Conservation (phyloP, 92 coral and sea anemone species). For the Epizoanthus illoricatus region DNA sequence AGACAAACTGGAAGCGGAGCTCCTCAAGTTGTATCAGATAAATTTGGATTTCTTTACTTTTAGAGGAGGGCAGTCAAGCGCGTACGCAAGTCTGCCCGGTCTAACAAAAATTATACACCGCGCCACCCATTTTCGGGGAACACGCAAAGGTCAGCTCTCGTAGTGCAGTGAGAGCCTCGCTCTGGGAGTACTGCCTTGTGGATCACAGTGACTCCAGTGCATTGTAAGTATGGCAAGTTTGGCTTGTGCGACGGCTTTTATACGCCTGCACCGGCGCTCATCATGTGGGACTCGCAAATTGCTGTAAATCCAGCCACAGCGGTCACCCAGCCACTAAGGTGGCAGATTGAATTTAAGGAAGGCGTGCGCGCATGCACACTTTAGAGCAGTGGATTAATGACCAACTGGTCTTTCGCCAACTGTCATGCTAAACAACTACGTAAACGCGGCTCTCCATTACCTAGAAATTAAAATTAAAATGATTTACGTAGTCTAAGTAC, state of each 20-base stretch:
- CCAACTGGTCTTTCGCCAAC: too few relatives aligned
- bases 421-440: too few relatives aligned
- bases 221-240: slow-evolving; percentile 39
- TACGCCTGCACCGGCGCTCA: not conserved
- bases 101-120: slow-evolving; percentile 44
- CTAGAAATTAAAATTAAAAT: too few relatives aligned
- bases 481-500: too few relatives aligned
- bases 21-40: too few relatives aligned
- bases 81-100: slow-evolving; percentile 45
- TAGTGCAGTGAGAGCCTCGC: slow-evolving; percentile 46
- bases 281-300: slow-evolving; percentile 2
- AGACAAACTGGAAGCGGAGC: too few relatives aligned
- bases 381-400: not conserved
- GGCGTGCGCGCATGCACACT: not conserved
- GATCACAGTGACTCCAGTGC: slow-evolving; percentile 50
- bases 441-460: too few relatives aligned
- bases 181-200: slow-evolving; percentile 49
- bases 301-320: not conserved
- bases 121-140: slow-evolving; percentile 43
- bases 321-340: not conserved
- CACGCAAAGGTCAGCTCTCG: slow-evolving; percentile 46
- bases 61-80: slow-evolving; percentile 50
- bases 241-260: slow-evolving; percentile 12
- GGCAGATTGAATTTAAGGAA: not conserved
- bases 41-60: not conserved